Percentiles rank a stretch among this genome's conserved stretches.
phyloP scores from a whole-genome alignment of 1,140 invertebrate species.

The Ganaspis sp. region DNA sequence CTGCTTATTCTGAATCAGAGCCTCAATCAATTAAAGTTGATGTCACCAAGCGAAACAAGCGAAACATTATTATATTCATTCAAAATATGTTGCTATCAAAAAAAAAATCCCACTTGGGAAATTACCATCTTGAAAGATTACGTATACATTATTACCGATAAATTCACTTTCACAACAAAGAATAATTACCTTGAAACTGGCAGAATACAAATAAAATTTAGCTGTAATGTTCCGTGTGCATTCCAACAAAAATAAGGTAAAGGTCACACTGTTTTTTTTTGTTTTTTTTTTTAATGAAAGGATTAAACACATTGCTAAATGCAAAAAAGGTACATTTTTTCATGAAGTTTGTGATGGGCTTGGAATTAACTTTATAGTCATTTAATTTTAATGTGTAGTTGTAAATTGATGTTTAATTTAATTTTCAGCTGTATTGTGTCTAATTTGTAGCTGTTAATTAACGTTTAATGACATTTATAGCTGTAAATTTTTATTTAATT shows the following conservation, averaged over 20 bases:
- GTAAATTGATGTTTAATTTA: no score
- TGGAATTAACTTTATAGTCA: no score
- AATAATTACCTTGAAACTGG: not conserved
- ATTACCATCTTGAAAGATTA: not conserved
- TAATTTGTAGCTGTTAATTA: no score
- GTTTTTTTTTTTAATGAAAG: not conserved
- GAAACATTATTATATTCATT: not conserved
- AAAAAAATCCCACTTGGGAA: not conserved
- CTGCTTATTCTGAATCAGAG: not conserved
- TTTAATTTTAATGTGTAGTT: no score
- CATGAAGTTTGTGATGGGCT: not conserved
- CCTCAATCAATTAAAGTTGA: not conserved
- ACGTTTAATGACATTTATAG: no score
- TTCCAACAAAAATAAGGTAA: not conserved
- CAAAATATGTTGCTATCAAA: not conserved
- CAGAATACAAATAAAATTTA: not conserved
- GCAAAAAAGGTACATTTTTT: not conserved
- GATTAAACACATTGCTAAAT: not conserved
- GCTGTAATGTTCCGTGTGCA: not conserved
- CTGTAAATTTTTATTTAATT: no score
- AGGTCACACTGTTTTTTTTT: no score
- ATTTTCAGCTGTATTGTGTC: no score
- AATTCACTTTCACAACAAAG: not conserved
- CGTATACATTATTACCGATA: not conserved
- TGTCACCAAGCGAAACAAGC: not conserved